Percentiles rank a stretch among this genome's conserved stretches.
Evolutionary conservation across 2,113 vertebrate genomes (phyloP).

Genomic region (Chaenogobius annularis): DNA sequence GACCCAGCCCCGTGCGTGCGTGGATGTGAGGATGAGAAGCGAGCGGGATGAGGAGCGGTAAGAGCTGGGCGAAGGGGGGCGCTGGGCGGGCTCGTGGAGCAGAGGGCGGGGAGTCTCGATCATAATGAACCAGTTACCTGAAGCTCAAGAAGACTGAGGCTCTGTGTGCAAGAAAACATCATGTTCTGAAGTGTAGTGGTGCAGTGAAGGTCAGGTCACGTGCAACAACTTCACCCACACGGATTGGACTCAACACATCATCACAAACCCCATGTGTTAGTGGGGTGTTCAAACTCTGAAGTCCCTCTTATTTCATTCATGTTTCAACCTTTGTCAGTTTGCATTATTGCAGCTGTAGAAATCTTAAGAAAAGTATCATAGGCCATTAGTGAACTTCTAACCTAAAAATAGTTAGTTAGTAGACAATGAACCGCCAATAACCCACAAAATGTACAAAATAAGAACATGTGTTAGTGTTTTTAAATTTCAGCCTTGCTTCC

Average conservation of each 20-base stretch:
- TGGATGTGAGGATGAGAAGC: constrained; percentile 28
- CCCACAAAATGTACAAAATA: too few relatives aligned
- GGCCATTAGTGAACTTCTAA: not conserved
- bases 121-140: constrained; percentile 52
- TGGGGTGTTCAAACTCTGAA: not conserved
- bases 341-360: not conserved
- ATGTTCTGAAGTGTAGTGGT: not conserved
- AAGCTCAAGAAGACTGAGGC: constrained; percentile 5
- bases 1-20: constrained; percentile 46
- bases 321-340: too few relatives aligned
- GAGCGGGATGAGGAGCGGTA: constrained; percentile 42
- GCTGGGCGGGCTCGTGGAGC: constrained; percentile 16
- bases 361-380: not conserved
- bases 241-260: not conserved
- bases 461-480: too few relatives aligned
- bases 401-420: not conserved
- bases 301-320: too few relatives aligned
- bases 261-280: not conserved
- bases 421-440: too few relatives aligned
- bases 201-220: not conserved
- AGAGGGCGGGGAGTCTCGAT: constrained; percentile 36
- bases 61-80: constrained; percentile 15
- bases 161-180: not conserved
- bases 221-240: not conserved
- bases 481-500: too few relatives aligned